These are phyloP conservation scores for Malthinus flaveolus DNA, from an alignment of 2,888 invertebrate species.

Conservation along the genomic window DNA sequence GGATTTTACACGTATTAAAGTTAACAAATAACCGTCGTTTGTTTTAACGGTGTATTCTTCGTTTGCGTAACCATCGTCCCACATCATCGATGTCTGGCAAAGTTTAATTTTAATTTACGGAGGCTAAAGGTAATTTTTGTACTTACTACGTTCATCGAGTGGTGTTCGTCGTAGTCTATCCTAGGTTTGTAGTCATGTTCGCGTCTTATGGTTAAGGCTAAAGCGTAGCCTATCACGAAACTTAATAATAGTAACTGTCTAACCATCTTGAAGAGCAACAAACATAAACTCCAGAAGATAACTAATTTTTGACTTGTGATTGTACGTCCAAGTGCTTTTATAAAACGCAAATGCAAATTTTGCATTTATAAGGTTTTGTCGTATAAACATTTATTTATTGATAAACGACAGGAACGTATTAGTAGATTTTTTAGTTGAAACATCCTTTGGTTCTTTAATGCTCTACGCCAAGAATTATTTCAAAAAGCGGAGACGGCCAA, in stretches of 20 bases:
- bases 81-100: conserved; percentile 50
- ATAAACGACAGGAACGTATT: not conserved
- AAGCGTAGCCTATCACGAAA: not conserved
- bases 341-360: not conserved
- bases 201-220: not conserved
- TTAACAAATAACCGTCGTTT: conserved; percentile 54
- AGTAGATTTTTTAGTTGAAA: not conserved
- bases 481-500: no score
- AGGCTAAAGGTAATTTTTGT: no score
- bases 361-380: not conserved
- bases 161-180: no score
- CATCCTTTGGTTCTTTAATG: no score
- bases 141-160: no score
- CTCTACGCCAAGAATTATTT: no score
- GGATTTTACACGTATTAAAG: conserved; percentile 49
- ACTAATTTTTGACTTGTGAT: not conserved
- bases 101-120: no score
- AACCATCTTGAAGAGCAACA: not conserved
- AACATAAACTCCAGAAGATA: not conserved
- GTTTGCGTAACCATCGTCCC: conserved; percentile 49
- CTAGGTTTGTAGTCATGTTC: not conserved
- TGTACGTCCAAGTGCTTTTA: not conserved
- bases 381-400: not conserved
- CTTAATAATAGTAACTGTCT: not conserved
- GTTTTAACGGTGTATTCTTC: conserved; percentile 54